Conservation (phyloP, 1,140 invertebrate species). For the Drosophila eugracilis region DNA sequence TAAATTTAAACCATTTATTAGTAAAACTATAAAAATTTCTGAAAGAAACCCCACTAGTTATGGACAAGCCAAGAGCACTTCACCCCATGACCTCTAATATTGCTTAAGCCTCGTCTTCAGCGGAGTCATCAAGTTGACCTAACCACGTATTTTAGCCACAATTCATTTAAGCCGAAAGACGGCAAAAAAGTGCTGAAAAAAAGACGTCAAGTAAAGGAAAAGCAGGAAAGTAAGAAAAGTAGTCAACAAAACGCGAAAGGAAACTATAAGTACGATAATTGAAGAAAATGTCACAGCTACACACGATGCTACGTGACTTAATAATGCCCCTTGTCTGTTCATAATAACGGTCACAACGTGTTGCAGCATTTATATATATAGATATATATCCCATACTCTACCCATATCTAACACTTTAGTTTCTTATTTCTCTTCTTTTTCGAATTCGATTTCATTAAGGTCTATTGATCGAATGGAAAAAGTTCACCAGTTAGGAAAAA, state of each 20-base stretch:
- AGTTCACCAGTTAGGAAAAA: conserved; percentile 22
- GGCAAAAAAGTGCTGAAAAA: conserved; percentile 1
- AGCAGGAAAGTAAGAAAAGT: conserved; percentile 43
- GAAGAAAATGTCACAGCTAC: conserved; percentile 80
- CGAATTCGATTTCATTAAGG: conserved; percentile 59
- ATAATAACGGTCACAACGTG: conserved; percentile 66
- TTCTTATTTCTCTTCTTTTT: conserved; percentile 21
- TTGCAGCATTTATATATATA: conserved; percentile 28
- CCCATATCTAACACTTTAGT: conserved; percentile 20
- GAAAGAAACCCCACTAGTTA: neutral
- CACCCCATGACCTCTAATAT: neutral
- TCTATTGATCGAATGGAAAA: conserved; percentile 32
- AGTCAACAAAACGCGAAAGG: conserved; percentile 63
- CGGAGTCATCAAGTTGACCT: conserved; percentile 23
- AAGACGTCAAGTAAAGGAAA: conserved; percentile 24
- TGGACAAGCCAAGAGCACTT: neutral
- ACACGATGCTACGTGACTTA: conserved; percentile 77
- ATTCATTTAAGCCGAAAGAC: conserved; percentile 35
- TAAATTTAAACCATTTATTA: no score
- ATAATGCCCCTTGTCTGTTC: conserved; percentile 69
- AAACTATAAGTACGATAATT: conserved; percentile 80
- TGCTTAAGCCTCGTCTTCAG: conserved; percentile 4
- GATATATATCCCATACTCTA: neutral
- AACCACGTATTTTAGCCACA: conserved; percentile 37
- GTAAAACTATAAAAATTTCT: no score